Percentiles rank a stretch among this genome's conserved stretches.
phyloP scores from a whole-genome alignment of 2,113 vertebrate species.

The Melanerpes formicivorus region DNA sequence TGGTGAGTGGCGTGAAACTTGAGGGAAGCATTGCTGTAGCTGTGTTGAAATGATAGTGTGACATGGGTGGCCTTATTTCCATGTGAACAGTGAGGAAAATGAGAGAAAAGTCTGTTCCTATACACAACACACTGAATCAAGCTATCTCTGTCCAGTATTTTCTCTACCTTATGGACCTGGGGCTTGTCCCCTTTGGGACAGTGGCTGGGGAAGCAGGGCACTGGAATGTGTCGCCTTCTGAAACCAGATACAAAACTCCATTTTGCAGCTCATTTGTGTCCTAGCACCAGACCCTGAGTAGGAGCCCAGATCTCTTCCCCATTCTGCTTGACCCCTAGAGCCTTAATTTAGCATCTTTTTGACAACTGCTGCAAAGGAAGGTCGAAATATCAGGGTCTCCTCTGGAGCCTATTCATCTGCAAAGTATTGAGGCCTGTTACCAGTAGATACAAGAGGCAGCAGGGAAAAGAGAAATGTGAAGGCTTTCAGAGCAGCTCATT shows the following conservation, averaged over 20 bases:
- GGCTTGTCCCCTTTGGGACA: background rate
- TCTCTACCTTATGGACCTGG: background rate
- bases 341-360: background rate
- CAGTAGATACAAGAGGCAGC: background rate
- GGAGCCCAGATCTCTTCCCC: background rate
- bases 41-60: background rate
- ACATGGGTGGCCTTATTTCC: background rate
- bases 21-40: too few relatives aligned
- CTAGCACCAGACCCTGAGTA: background rate
- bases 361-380: background rate
- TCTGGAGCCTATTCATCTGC: background rate
- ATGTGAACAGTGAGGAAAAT: background rate
- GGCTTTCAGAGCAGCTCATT: background rate
- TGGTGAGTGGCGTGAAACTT: too few relatives aligned
- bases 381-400: background rate
- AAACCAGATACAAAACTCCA: background rate
- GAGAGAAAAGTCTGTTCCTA: background rate
- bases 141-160: background rate
- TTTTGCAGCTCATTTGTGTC: background rate
- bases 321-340: background rate
- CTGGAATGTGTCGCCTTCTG: fast-evolving
- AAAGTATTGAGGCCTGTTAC: background rate
- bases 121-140: background rate
- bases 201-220: background rate
- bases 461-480: background rate